Evolutionary conservation across 2,888 invertebrate species (phyloP), one percentile per base, ranked within the genome.

Genomic region (Apamea sordens): DNA sequence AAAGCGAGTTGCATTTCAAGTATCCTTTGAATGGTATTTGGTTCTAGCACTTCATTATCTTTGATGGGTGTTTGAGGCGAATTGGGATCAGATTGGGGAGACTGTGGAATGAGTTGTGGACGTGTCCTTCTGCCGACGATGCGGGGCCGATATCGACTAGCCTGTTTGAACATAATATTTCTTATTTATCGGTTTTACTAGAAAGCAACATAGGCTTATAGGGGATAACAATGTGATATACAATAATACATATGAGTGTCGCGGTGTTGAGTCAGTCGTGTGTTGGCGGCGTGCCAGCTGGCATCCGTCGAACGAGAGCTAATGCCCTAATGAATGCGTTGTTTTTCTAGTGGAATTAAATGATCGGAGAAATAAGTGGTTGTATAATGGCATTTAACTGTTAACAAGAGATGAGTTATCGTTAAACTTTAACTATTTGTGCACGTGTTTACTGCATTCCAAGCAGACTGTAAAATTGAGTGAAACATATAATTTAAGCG

Each of bases 111-210:
- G 89, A 94, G 94, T 82, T 94, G 91, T 82, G 93, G 92, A 74
- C 93, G 94, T 81, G 94, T 92, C 91, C 94, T 94, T 94, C 94
- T 94, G 92, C 94, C 93, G 90, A 94, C 94, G 93, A 92, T 94
- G 91, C 95, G 95, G 88, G 94, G 95, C 86, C 96, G 96, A 93
- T 96, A 96, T 92, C 95, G 95, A 94, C 93, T 94, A 88, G 97
- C 97, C 97, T 97, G 97, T 96, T 94, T 92, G 91, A 93, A 96
- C 91, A 96, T 92, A 96, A 95, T 90, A 92, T 90, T 84, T 70
- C 84, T 88, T 85, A 84, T 50, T 86, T 77, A 73, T 73, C 36
- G 24, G 32, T 73, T 78, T 76, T 41, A 72, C 65, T 89, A 86
- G 85, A 73, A 84, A 85, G 81, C 73, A 83, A 84, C 86, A 88